Base-by-base conservation (phyloP, 2,113 vertebrate genomes). In the Scopus umbretta region DNA sequence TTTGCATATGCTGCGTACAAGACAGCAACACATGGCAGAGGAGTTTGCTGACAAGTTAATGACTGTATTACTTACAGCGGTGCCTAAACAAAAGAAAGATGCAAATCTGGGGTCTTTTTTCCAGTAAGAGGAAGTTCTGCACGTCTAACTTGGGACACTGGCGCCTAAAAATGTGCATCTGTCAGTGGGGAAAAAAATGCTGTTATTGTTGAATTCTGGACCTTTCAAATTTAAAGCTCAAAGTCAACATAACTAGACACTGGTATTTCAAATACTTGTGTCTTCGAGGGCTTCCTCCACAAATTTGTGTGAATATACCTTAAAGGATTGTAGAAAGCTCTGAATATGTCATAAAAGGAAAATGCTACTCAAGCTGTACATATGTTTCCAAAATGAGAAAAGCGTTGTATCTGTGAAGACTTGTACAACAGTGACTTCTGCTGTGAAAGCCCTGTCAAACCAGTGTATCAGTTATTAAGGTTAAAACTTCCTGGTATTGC, bases 341-440 rank as follows among this genome's bases (percentile, higher is more conserved):
- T 16, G 34, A 68, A 19, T 49, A 78, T 15, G 50, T 86, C 40
- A 74, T 67, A 79, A 94, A 93, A 86, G 68, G 66, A 78, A 92
- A 90, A 81, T 5, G 30, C 53, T 38, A 38, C 32, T 56, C 43
- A 49, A 52, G 56, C n/a, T 65, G 76, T 36, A 53, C 20, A 3
- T 49, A 34, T 3, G 40, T 82, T 94, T 79, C 66, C 65, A 32
- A 49, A 56, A 71, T 1, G n/a, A 95, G 89, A 87, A 67, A 68
- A 55, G 58, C 1, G 1, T 3, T 59, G 2, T 15, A 27, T 68
- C 56, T 16, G 27, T 50, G 66, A 93, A 81, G 36, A 36, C 73
- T 92, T 85, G 62, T n/a, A n/a, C 90, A 95, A 94, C 78, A 96
- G 93, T 91, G 95, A 94, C 94, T 96, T 88, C 84, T 93, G 85